Evolutionary conservation across 1,140 invertebrate species (phyloP).

Genomic region (Intoshia linei): DNA sequence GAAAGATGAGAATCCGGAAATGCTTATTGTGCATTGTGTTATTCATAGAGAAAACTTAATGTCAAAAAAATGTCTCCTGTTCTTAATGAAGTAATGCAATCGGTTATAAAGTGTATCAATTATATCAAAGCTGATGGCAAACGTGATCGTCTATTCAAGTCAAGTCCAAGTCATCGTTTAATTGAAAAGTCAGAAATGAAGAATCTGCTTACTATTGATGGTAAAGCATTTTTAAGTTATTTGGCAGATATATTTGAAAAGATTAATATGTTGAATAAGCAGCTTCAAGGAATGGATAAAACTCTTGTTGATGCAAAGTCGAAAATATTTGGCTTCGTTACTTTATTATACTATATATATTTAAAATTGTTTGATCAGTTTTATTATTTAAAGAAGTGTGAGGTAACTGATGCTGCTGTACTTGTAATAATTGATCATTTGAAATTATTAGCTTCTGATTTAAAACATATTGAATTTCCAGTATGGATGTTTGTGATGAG

Average conservation of each 20-base stretch:
- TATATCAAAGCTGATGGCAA: conserved; percentile 2
- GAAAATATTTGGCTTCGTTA: conserved; percentile 5
- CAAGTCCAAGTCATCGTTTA: conserved; percentile 5
- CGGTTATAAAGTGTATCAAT: conserved; percentile 5
- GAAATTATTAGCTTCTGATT: conserved; percentile 4
- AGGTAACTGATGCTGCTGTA: conserved; percentile 2
- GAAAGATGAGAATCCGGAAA: conserved; percentile 4
- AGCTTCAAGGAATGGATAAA: conserved; percentile 7
- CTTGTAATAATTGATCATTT: conserved; percentile 5
- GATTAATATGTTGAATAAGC: conserved; percentile 3
- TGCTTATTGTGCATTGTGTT: conserved; percentile 5
- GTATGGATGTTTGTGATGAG: conserved; percentile 1
- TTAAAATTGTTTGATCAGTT: conserved; percentile 4
- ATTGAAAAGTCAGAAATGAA: conserved; percentile 4
- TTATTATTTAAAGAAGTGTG: conserved; percentile 4
- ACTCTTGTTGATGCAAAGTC: conserved; percentile 6
- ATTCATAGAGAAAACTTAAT: conserved; percentile 4
- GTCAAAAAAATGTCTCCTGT: conserved; percentile 1
- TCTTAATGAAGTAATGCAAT: conserved; percentile 1
- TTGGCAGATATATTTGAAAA: conserved; percentile 7
- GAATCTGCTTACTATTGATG: conserved; percentile 4
- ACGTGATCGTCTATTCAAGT: conserved; percentile 2
- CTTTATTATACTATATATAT: conserved; percentile 2
- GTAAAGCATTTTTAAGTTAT: conserved; percentile 7
- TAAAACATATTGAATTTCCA: conserved; percentile 3